Conservation (phyloP, 2,797 vertebrate species). For the Acanthis flammea region DNA sequence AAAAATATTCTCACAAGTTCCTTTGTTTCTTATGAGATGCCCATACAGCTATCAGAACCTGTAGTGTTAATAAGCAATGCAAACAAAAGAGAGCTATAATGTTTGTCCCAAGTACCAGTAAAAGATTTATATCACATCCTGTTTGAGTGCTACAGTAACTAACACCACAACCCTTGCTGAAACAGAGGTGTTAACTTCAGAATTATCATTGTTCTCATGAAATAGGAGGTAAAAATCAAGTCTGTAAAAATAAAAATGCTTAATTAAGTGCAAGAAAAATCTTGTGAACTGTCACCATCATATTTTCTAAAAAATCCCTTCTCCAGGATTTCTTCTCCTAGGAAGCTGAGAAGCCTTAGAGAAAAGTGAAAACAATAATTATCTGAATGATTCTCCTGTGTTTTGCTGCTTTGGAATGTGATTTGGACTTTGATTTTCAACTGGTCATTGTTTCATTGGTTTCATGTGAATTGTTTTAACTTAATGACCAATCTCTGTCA, state of each 20-base stretch:
- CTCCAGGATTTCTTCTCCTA: no score
- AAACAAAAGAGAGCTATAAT: conserved; percentile 28
- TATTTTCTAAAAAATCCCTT: no score
- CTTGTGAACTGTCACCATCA: background rate
- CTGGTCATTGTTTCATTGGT: no score
- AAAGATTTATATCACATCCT: background rate
- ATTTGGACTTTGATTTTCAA: no score
- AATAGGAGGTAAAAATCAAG: background rate
- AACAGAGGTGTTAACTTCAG: background rate
- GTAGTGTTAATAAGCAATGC: background rate
- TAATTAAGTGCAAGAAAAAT: background rate
- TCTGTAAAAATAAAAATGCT: background rate
- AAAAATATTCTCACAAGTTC: conserved; percentile 5
- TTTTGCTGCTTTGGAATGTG: no score
- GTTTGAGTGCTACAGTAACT: background rate
- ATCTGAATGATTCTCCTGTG: no score
- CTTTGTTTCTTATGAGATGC: background rate
- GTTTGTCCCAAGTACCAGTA: conserved; percentile 21
- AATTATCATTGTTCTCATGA: background rate
- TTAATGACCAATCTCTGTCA: no score
- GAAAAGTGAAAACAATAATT: no score
- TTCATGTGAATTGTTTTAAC: no score
- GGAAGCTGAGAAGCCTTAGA: no score
- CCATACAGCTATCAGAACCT: conserved; percentile 19
- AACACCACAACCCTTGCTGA: background rate